These are phyloP conservation scores for Takifugu ocellatus DNA, from an alignment of 2,797 vertebrate genomes.

Conservation along the genomic window DNA sequence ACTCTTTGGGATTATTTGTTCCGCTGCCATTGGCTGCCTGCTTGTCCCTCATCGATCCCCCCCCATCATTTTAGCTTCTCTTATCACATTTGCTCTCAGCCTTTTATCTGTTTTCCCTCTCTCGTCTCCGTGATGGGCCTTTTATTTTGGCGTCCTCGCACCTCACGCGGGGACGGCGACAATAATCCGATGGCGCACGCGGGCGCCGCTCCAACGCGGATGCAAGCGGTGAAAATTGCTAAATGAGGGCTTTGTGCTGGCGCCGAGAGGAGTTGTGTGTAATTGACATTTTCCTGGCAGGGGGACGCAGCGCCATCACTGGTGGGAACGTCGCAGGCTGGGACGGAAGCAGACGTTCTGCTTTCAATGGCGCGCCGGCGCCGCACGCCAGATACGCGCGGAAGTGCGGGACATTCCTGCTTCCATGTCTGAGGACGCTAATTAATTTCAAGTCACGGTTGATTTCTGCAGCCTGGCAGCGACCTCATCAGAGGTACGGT, in stretches of 20 bases:
- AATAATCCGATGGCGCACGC: conserved; percentile 50
- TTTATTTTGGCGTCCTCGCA: conserved; percentile 29
- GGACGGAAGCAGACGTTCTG: conserved; percentile 10
- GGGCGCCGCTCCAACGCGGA: conserved; percentile 30
- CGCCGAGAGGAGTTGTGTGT: conserved; percentile 30
- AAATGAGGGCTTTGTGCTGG: background rate
- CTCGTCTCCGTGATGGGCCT: conserved; percentile 7
- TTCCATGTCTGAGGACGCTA: conserved; percentile 44
- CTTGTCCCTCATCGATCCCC: conserved; percentile 7
- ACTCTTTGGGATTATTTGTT: conserved; percentile 24
- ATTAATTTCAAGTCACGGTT: conserved; percentile 61
- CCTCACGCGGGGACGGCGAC: conserved; percentile 40
- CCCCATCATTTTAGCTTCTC: background rate
- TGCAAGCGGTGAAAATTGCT: too few species aligned
- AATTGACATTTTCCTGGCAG: conserved; percentile 39
- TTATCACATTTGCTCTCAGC: background rate
- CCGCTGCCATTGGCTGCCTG: conserved; percentile 8
- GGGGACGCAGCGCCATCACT: conserved; percentile 12
- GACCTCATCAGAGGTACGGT: conserved; percentile 62
- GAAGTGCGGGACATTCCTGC: conserved; percentile 56
- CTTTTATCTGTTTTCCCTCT: conserved; percentile 1
- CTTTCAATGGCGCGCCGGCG: conserved; percentile 18
- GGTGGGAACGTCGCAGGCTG: conserved; percentile 29
- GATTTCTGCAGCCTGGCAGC: conserved; percentile 64
- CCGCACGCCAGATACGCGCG: conserved; percentile 26